Base-by-base conservation (phyloP, 2,888 invertebrate genomes). In the Ernsta delagoae region DNA sequence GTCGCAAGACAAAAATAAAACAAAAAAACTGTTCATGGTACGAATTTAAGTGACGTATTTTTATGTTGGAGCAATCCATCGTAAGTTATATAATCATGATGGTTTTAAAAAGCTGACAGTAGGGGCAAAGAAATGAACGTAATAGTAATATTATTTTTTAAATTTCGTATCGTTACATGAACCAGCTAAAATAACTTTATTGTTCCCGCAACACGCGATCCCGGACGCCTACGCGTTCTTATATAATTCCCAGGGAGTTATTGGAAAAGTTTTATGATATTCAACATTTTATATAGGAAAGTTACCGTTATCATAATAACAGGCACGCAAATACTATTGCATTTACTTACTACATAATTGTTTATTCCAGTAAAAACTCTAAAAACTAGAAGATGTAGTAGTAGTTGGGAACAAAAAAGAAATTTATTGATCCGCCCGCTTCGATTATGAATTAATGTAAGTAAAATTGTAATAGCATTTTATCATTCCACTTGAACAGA, bases 161-260 rank as follows among this genome's bases (percentile, higher is more conserved):
- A n/a, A 68, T 62, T 68, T 63, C 62, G 62, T 68, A 57, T 60
- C 62, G 68, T 57, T 67, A 61, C 56, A 61, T 67, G 67, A 60
- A 67, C 54, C 54, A 43, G 48, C 56, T 60, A 57, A 56, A 67
- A 45, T 48, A 61, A 56, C 48, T 67, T 60, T 50, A 59, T 59
- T 54, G 43, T 60, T 59, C 7, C 16, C 16, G 16, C 66, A 43
- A 61, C 67, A 67, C 67, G 67, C 67, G 61, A 67, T 45, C 45
- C 41, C 36, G 53, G 53, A 50, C 59, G 65, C 50, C 54, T 5
- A 12, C 9, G 31, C 59, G 45, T 67, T 60, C 61, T 67, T 54
- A 36, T 67, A 67, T 54, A 61, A 36, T 61, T 67, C 56, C 61
- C 56, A 31, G 2, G 54, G 61, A 56, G 56, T 61, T 67, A 67